Percentiles rank a stretch among this genome's conserved stretches.
These are phyloP conservation scores for Ophioninae sp. DNA, from an alignment of 2,888 invertebrate species.

Conservation along the genomic window DNA sequence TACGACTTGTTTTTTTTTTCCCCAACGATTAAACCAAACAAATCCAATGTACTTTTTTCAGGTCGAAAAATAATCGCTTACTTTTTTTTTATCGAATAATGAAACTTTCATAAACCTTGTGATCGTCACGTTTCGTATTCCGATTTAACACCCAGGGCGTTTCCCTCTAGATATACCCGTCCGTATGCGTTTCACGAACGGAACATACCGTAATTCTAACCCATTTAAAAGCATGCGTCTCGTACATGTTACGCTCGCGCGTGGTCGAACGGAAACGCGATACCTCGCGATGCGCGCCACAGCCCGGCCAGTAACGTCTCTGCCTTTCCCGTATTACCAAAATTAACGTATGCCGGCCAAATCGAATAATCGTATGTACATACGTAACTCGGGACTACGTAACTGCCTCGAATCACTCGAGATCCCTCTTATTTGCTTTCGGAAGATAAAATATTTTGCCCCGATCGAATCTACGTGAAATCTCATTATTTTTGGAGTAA, in stretches of 20 bases:
- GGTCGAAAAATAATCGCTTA: background rate
- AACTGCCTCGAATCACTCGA: background rate
- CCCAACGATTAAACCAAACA: background rate
- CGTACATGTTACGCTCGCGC: conserved; percentile 35
- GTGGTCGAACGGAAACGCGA: conserved; percentile 60
- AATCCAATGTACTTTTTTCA: background rate
- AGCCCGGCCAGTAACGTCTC: conserved; percentile 4
- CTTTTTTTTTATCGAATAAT: background rate
- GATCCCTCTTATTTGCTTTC: background rate
- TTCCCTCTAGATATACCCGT: conserved; percentile 36
- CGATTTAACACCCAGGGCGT: conserved; percentile 57
- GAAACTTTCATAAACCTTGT: conserved; percentile 32
- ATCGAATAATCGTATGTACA: conserved; percentile 29
- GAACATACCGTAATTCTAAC: conserved; percentile 61
- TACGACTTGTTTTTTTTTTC: background rate
- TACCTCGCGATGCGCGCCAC: conserved; percentile 41
- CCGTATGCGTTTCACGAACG: conserved; percentile 38
- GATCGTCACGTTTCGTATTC: conserved; percentile 46
- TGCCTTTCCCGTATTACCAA: conserved; percentile 35
- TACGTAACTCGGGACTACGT: conserved; percentile 21
- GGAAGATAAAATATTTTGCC: background rate
- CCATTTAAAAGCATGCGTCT: conserved; percentile 53
- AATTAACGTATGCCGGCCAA: conserved; percentile 31
- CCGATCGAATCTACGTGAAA: background rate
- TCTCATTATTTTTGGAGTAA: background rate